Conservation (phyloP, 2,797 vertebrate genomes). For the Masticophis lateralis region DNA sequence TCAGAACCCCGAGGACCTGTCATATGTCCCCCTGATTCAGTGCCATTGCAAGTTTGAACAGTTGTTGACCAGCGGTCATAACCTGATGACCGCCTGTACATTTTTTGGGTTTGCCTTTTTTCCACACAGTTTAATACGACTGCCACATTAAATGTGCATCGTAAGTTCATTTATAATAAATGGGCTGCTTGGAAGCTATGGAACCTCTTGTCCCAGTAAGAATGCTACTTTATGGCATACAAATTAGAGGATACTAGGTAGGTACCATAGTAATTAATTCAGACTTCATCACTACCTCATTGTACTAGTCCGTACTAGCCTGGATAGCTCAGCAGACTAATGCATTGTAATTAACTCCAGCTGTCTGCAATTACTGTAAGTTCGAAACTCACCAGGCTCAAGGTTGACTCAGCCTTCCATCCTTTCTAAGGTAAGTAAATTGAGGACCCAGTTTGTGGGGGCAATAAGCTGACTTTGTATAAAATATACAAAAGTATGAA, state of each 20-base stretch:
- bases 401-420: no score
- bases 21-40: not conserved
- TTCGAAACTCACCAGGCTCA: no score
- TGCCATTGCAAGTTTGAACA: not conserved
- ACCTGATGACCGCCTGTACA: not conserved
- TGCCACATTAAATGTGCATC: not conserved
- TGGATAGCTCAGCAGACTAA: no score
- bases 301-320: conserved; percentile 15
- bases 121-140: not conserved
- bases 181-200: not conserved
- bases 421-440: no score
- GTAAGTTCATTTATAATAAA: not conserved
- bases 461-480: no score
- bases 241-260: not conserved
- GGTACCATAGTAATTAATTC: not conserved
- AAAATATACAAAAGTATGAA: no score
- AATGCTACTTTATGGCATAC: not conserved
- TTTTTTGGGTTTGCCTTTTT: not conserved
- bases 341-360: no score
- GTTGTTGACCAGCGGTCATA: not conserved
- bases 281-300: not conserved
- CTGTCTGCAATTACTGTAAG: no score
- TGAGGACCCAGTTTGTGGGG: no score
- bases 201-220: not conserved
- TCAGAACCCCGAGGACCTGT: not conserved